A percentile compares a stretch with the other conserved stretches of the same genome.
phyloP scores from a whole-genome alignment of 2,888 invertebrate genomes.

The Leptopilina syphax region DNA sequence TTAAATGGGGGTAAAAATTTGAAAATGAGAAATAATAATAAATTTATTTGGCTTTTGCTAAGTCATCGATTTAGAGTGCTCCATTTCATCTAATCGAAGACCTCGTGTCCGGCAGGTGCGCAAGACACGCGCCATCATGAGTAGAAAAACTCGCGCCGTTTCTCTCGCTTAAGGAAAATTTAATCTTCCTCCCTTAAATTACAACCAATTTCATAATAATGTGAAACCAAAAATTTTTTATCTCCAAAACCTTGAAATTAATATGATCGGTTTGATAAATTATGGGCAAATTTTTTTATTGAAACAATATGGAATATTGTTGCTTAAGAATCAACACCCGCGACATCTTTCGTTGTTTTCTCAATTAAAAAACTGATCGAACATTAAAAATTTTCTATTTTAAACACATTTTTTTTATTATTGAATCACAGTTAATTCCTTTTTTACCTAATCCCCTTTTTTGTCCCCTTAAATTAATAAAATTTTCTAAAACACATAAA shows the following conservation, averaged over 20 bases:
- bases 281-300: constrained; percentile 18
- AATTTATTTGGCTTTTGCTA: not conserved
- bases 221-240: constrained; percentile 62
- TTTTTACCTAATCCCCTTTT: too few relatives aligned
- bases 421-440: too few relatives aligned
- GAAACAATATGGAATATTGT: not conserved
- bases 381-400: too few relatives aligned
- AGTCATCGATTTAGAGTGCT: constrained; percentile 36
- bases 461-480: too few relatives aligned
- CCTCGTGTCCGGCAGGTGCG: constrained; percentile 38
- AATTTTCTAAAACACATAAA: too few relatives aligned
- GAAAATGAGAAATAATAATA: not conserved
- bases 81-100: constrained; percentile 40
- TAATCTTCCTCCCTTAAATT: not conserved
- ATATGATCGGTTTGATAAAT: constrained; percentile 40
- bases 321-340: not conserved
- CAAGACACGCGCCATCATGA: constrained; percentile 19
- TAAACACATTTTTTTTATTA: too few relatives aligned
- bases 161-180: not conserved
- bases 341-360: not conserved
- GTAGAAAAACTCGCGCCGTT: not conserved
- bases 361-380: too few relatives aligned
- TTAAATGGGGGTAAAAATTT: not conserved
- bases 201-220: not conserved
- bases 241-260: constrained; percentile 67